These are phyloP conservation scores for Plebejus anna DNA, from an alignment of 2,888 invertebrate genomes.

Conservation along the genomic window DNA sequence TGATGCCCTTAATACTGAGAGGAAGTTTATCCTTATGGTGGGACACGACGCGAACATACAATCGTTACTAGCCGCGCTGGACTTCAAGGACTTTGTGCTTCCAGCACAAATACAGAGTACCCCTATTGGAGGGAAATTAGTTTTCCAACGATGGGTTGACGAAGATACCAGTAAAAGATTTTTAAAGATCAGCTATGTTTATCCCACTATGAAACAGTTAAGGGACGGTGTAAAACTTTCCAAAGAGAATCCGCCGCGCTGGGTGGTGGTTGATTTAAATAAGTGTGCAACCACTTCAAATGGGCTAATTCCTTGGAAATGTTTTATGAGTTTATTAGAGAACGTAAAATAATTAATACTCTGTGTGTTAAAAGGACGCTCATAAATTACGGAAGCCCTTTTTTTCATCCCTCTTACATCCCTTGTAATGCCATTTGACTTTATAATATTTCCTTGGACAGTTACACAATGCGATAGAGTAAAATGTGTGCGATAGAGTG, in stretches of 20 bases:
- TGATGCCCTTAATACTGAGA: conserved; percentile 39
- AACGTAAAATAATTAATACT: conserved; percentile 5
- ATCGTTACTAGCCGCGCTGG: conserved; percentile 48
- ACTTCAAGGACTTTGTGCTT: conserved; percentile 49
- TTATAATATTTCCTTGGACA: no score
- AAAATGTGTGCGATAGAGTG: no score
- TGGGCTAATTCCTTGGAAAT: conserved; percentile 55
- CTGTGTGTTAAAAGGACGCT: no score
- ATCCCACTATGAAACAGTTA: conserved; percentile 51
- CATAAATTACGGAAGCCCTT: no score
- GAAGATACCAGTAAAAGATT: conserved; percentile 42
- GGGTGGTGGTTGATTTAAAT: conserved; percentile 47
- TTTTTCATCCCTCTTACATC: no score
- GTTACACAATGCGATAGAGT: no score
- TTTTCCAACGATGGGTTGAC: conserved; percentile 63
- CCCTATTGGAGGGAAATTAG: conserved; percentile 63
- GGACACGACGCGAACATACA: conserved; percentile 65
- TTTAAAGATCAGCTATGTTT: conserved; percentile 58
- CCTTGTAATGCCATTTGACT: no score
- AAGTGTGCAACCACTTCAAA: conserved; percentile 45
- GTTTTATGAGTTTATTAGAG: conserved; percentile 43
- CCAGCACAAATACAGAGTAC: conserved; percentile 53
- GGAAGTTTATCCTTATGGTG: conserved; percentile 51
- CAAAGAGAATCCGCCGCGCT: conserved; percentile 48
- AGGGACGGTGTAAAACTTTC: conserved; percentile 46